Conservation (phyloP, 2,888 invertebrate genomes). For the Pogonocherus hispidulus region DNA sequence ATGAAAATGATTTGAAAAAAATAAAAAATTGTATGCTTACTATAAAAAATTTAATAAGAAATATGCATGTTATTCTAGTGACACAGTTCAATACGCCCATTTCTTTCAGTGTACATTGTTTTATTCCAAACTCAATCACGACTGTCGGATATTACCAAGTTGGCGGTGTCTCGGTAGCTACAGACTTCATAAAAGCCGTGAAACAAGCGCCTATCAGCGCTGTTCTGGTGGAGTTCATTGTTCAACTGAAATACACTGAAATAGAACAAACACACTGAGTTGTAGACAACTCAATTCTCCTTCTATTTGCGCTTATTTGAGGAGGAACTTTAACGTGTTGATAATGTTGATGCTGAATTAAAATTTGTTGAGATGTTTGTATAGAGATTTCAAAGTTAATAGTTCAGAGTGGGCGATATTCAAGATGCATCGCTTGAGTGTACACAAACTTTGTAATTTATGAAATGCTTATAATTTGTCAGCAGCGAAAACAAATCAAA, state of each 20-base stretch:
- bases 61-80: too few relatives aligned
- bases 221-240: not conserved
- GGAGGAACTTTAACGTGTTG: conserved; percentile 15
- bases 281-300: not conserved
- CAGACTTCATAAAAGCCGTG: conserved; percentile 4
- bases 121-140: conserved; percentile 11
- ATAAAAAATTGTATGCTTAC: too few relatives aligned
- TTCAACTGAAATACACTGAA: conserved; percentile 5
- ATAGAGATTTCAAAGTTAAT: not conserved
- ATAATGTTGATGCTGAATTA: not conserved
- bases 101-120: too few relatives aligned
- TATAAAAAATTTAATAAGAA: too few relatives aligned
- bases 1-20: too few relatives aligned
- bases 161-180: not conserved
- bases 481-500: too few relatives aligned
- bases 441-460: too few relatives aligned
- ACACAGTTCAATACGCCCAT: too few relatives aligned
- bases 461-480: too few relatives aligned
- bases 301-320: conserved; percentile 16
- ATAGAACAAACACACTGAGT: not conserved
- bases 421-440: not conserved
- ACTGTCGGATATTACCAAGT: conserved; percentile 11
- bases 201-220: conserved; percentile 16
- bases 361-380: not conserved
- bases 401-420: not conserved